Conservation (phyloP, 2,113 vertebrate species). For the Etheostoma spectabile region DNA sequence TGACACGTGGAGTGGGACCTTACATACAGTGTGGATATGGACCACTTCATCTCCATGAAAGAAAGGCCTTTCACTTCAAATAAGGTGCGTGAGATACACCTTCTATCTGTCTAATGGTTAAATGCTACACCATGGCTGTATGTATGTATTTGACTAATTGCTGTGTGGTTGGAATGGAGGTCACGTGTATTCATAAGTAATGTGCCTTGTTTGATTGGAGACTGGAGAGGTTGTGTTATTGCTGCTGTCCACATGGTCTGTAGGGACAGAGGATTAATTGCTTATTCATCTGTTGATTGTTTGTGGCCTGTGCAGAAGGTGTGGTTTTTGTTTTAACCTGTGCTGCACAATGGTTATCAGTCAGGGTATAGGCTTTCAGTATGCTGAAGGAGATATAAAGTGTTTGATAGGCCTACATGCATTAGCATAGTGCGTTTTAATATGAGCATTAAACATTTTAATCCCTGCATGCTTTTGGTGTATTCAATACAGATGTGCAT, state of each 20-base stretch:
- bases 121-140: neutral
- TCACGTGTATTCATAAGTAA: neutral
- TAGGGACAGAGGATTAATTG: neutral
- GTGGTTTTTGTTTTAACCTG: neutral
- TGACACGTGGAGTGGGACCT: neutral
- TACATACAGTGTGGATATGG: neutral
- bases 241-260: neutral
- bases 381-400: neutral
- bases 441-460: neutral
- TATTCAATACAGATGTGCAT: neutral
- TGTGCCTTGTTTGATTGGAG: neutral
- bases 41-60: neutral
- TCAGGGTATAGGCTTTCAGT: neutral
- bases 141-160: neutral
- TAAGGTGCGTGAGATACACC: neutral
- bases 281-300: neutral
- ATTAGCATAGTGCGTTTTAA: neutral
- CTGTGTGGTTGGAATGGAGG: neutral
- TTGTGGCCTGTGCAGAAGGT: neutral
- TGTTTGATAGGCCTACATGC: neutral
- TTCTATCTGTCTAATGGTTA: neutral
- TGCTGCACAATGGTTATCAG: neutral
- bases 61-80: neutral
- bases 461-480: neutral
- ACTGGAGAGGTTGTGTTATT: neutral